Base-by-base conservation (phyloP, 2,113 vertebrate species). In the Variabilichromis moorii region DNA sequence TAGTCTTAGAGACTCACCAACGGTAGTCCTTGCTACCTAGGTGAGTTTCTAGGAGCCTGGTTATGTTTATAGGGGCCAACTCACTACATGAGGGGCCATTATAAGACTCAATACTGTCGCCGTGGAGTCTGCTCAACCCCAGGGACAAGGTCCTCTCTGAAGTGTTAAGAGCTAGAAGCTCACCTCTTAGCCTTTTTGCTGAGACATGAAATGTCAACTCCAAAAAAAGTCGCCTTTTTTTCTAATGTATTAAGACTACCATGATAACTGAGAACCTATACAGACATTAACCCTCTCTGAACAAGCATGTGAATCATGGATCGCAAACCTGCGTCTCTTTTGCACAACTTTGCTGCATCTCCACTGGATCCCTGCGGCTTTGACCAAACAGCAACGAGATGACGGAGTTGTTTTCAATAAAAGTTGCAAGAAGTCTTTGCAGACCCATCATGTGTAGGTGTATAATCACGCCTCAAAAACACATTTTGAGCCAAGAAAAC, bases 1-100 rank as follows among this genome's bases (percentile, higher is more conserved):
- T 7, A 19, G 42, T 50, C 71, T 31, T 5, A 47, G 6, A 31
- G 14, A 31, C 24, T 8, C 45, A 78, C 71, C 24, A 10, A 31
- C 16, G 1, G 24, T 31, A 76, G 42, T 12, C 21, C 4, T 28
- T 76, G 24, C 21, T 11, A 5, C 0, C 0, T 26, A 26, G 8
- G 21, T 45, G 40, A 73, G 40, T 47, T 45, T 42, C 21, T 50
- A 45, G 16, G 16, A 26, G 24, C 42, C 6, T 47, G 21, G 42
- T 47, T 76, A 26, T 76, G 42, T 76, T 76, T 47, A 76, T 28
- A 76, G 71, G 14, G 71, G 71, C 71, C 42, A 66, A 66, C 71
- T 76, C 71, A 73, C 68, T 73, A 10, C 21, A 73, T 73, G 21
- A 73, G 68, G 40, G 21, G 0, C 14, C 40, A 19, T 2, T 47